Evolutionary conservation across 2,113 vertebrate species (phyloP).

Genomic region (Sitta europaea): DNA sequence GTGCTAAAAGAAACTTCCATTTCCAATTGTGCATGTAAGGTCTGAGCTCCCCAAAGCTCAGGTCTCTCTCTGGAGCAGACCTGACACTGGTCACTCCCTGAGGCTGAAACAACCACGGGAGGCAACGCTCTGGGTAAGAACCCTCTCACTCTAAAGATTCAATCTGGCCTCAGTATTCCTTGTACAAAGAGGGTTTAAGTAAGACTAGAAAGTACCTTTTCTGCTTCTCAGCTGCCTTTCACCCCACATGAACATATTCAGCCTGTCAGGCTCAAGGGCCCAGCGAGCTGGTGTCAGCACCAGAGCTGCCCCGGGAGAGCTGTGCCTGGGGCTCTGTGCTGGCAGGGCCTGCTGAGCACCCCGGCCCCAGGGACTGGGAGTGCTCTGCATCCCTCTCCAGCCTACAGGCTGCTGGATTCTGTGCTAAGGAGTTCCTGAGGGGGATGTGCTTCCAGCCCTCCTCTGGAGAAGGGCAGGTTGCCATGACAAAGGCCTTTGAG

Average conservation of each 20-base stretch:
- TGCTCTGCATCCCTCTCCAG: neutral
- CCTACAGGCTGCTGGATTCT: neutral
- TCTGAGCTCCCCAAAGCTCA: neutral
- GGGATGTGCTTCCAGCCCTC: conserved; percentile 36
- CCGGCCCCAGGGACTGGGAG: neutral
- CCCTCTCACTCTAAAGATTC: neutral
- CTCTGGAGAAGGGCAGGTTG: conserved; percentile 50
- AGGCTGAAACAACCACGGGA: neutral
- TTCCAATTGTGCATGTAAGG: neutral
- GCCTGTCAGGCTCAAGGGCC: neutral
- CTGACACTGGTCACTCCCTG: neutral
- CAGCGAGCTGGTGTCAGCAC: neutral
- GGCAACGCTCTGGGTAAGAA: neutral
- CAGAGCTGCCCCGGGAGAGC: neutral
- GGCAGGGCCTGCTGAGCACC: neutral
- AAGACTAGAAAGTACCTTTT: neutral
- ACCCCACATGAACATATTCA: neutral
- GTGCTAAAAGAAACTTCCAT: conserved; percentile 24
- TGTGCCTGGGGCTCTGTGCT: neutral
- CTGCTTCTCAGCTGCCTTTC: neutral
- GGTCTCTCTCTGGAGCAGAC: neutral
- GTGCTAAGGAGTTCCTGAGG: conserved; percentile 41
- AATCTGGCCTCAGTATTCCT: neutral
- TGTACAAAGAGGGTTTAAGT: neutral
- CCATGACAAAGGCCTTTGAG: conserved; percentile 60